Percentiles rank a stretch among this genome's conserved stretches.
Conservation (phyloP, 2,797 vertebrate genomes). For the Sus cebifrons region DNA sequence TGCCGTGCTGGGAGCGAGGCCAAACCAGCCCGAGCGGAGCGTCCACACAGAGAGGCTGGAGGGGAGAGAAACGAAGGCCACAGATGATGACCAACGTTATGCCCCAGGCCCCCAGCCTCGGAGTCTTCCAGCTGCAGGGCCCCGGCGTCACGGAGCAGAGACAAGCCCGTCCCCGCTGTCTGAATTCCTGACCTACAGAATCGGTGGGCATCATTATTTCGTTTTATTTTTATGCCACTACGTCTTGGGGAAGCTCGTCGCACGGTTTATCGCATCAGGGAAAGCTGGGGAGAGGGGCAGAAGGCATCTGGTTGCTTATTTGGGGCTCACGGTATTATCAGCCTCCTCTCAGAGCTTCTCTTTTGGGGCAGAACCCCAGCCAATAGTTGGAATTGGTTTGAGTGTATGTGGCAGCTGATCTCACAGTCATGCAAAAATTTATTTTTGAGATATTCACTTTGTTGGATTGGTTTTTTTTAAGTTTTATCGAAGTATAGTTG, state of each 20-base stretch:
- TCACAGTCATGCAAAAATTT: not conserved
- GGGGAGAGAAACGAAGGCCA: not conserved
- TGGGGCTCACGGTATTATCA: not conserved
- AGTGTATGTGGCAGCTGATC: not conserved
- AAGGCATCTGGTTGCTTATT: not conserved
- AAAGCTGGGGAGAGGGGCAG: not conserved
- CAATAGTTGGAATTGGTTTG: slow-evolving; percentile 13
- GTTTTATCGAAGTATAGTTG: no score
- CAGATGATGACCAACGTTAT: not conserved
- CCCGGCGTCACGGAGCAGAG: not conserved
- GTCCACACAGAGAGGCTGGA: not conserved
- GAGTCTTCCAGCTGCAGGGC: not conserved
- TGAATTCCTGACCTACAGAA: not conserved
- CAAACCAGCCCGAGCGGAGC: not conserved
- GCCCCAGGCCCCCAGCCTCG: not conserved
- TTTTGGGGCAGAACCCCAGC: not conserved
- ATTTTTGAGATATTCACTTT: no score
- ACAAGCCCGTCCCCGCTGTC: not conserved
- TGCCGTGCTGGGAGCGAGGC: not conserved
- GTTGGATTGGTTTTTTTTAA: no score
- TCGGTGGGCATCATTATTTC: not conserved
- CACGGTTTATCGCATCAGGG: not conserved
- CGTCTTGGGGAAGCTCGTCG: not conserved
- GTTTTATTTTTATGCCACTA: not conserved
- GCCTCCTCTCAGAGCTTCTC: not conserved